Percentiles rank a stretch among this genome's conserved stretches.
phyloP scores from a whole-genome alignment of 2,888 invertebrate genomes.

The Subacronicta megacephala region DNA sequence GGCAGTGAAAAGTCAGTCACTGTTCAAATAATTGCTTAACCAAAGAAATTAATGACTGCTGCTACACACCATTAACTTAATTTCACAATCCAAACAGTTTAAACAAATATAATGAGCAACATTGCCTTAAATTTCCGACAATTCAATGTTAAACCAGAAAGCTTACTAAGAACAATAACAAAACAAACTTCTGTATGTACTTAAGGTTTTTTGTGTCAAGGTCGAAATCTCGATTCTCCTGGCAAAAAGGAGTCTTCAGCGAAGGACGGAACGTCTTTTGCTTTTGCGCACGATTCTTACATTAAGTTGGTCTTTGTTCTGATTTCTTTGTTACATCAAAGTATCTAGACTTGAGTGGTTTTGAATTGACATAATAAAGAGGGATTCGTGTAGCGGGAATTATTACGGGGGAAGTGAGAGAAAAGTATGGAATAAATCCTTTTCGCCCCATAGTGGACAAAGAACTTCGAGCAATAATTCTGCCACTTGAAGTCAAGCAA shows the following conservation, averaged over 20 bases:
- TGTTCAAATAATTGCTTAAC: too few relatives aligned
- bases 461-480: background rate
- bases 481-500: background rate
- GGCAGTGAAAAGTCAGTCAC: too few relatives aligned
- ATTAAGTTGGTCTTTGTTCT: conserved; percentile 34
- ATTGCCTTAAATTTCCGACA: conserved; percentile 32
- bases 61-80: conserved; percentile 35
- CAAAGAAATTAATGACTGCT: conserved; percentile 15
- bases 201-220: conserved; percentile 45
- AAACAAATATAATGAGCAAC: conserved; percentile 36
- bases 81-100: conserved; percentile 44
- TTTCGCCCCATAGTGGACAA: background rate
- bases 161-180: conserved; percentile 37
- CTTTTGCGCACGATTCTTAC: conserved; percentile 32
- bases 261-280: conserved; percentile 22
- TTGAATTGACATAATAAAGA: conserved; percentile 18
- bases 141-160: conserved; percentile 46
- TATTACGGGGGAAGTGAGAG: conserved; percentile 5
- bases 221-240: conserved; percentile 32
- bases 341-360: conserved; percentile 25
- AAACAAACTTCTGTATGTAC: conserved; percentile 45
- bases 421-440: background rate
- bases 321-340: conserved; percentile 39
- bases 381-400: conserved; percentile 4
- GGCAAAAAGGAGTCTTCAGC: conserved; percentile 21